These are phyloP conservation scores for Lagodon rhomboides DNA, from an alignment of 2,797 vertebrate genomes.

Conservation along the genomic window DNA sequence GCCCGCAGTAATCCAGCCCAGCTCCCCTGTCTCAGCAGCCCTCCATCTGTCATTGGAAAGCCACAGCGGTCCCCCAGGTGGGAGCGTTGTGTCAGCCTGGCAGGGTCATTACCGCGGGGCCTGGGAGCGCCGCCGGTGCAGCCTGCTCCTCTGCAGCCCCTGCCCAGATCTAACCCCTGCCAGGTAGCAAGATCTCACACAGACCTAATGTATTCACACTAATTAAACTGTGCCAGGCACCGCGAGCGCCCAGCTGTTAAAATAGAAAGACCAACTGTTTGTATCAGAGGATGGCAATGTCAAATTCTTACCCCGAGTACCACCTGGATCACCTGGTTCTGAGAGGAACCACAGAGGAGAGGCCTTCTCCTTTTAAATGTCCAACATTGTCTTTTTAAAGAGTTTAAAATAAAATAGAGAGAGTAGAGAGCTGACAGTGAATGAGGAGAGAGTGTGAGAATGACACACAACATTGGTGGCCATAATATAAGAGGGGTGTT, in stretches of 20 bases:
- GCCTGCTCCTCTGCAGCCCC: slow-evolving; percentile 75
- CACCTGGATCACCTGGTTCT: slow-evolving; percentile 63
- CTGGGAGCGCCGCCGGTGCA: slow-evolving; percentile 70
- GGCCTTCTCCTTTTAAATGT: slow-evolving; percentile 28
- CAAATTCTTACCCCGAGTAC: slow-evolving; percentile 42
- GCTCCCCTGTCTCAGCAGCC: slow-evolving; percentile 68
- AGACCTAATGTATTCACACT: slow-evolving; percentile 87
- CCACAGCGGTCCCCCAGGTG: slow-evolving; percentile 76
- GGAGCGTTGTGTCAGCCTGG: slow-evolving; percentile 76
- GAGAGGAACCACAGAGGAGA: slow-evolving; percentile 26
- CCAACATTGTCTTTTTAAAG: slow-evolving; percentile 22
- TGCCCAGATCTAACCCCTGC: slow-evolving; percentile 80
- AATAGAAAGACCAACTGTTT: slow-evolving; percentile 80
- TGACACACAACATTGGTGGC: slow-evolving; percentile 10
- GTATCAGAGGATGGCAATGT: slow-evolving; percentile 65
- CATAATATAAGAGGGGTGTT: background rate
- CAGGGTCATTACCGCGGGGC: slow-evolving; percentile 79
- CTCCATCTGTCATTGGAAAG: slow-evolving; percentile 83
- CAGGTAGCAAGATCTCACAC: slow-evolving; percentile 84
- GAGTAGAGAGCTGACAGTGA: slow-evolving; percentile 19
- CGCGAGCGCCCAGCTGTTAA: slow-evolving; percentile 79
- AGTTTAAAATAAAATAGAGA: slow-evolving; percentile 31
- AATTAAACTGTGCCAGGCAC: slow-evolving; percentile 85
- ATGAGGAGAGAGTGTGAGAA: slow-evolving; percentile 17
- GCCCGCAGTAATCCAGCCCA: slow-evolving; percentile 73